Evolutionary conservation across 2,888 invertebrate species (phyloP), one percentile per base, ranked within the genome.

Genomic region (Loripinus fragilis): DNA sequence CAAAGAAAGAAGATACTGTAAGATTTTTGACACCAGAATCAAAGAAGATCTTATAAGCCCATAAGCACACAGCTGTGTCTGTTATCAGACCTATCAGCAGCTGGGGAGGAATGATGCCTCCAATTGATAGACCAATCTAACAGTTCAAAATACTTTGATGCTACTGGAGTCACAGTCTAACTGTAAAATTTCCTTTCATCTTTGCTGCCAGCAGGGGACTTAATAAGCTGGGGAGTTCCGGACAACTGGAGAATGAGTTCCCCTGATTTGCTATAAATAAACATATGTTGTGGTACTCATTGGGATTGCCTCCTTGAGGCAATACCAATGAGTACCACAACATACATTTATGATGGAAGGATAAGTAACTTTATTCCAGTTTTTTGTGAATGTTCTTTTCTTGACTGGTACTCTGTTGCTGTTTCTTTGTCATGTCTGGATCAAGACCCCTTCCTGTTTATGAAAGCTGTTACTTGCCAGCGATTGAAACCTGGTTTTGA

Each of bases 21-120:
- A 38, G 38, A 12, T 38, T 45, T 45, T 45, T 45, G 45, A 45
- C 45, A 12, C 45, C 8, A 45, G 45, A 45, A 45, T 45, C 25
- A 25, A n/a, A 52, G 52, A 23, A 23, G 52, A 8, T 52, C 52
- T 52, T 52, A 7, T 60, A 33, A 60, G 60, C 60, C 5, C 15
- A 33, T 30, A 60, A 60, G 60, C 60, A 60, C n/a, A n/a, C 60
- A 33, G 60, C 60, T 60, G 60, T 60, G 60, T 60, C 30, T 60
- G 60, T 60, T 60, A 60, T 60, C 60, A 33, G 60, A 10, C 60
- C 60, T 60, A 60, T 60, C 60, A 60, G 20, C 60, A 60, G 30
- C 60, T 60, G 60, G 60, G 30, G 33, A 33, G 60, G 33, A 60
- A 33, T 33, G 60, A 60, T 60, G 60, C 60, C 60, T 33, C 15